phyloP scores from a whole-genome alignment of 2,797 vertebrate species.

The Chelon labrosus region DNA sequence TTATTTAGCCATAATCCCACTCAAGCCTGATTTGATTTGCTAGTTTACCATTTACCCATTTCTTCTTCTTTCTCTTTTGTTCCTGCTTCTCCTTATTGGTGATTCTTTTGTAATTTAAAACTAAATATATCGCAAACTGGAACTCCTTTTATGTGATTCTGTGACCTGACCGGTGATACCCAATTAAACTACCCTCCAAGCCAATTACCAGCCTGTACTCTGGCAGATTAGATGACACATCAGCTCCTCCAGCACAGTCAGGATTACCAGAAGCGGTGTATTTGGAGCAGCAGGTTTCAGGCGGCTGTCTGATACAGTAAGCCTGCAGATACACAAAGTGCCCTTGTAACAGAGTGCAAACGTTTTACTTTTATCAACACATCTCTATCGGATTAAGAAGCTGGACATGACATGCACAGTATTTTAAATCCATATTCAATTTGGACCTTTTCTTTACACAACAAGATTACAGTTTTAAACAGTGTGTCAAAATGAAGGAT shows the following conservation, averaged over 20 bases:
- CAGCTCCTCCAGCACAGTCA: background rate
- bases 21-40: no score
- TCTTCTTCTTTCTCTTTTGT: background rate
- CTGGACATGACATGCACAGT: background rate
- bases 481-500: no score
- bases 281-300: conserved; percentile 28
- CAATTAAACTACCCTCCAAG: conserved; percentile 43
- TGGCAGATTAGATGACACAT: conserved; percentile 29
- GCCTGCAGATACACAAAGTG: background rate
- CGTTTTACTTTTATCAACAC: no score
- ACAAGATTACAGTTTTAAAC: no score
- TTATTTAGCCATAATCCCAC: no score
- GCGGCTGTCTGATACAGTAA: background rate
- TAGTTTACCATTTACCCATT: background rate
- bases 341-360: background rate
- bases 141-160: background rate
- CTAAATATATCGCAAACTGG: background rate
- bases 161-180: conserved; percentile 17
- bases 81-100: background rate
- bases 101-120: background rate
- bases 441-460: background rate
- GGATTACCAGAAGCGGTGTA: conserved; percentile 35
- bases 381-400: background rate
- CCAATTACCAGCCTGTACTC: conserved; percentile 32
- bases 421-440: background rate